Base-by-base conservation (phyloP, 2,113 vertebrate species). In the Engraulis encrasicolus region DNA sequence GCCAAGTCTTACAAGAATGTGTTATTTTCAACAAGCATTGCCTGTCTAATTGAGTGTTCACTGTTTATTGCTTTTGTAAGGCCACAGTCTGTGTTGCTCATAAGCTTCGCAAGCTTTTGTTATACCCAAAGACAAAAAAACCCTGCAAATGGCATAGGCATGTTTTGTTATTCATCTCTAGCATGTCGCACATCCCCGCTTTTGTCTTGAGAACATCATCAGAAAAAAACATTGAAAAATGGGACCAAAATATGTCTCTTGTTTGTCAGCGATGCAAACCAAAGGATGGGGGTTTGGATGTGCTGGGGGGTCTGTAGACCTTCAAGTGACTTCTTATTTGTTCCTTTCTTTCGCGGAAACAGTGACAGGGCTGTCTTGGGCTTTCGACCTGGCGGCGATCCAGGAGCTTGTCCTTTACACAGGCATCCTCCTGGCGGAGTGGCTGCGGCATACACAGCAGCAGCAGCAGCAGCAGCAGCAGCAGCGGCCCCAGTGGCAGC, bases 251-350 rank as follows among this genome's bases (percentile, higher is more conserved):
- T 27, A 4, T 31, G 54, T 17, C 80, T 54, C n/a, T 74, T 74
- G 66, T 31, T 85, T 85, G 82, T 78, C 81, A 58, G 78, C 49
- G 82, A 79, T 78, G 27, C 27, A 83, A 78, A 15, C n/a, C n/a
- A n/a, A n/a, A n/a, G n/a, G n/a, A n/a, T n/a, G n/a, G n/a, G n/a
- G n/a, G n/a, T n/a, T n/a, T n/a, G n/a, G n/a, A n/a, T n/a, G n/a
- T n/a, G n/a, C n/a, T n/a, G 34, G 14, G 50, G 49, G 20, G 31
- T 23, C 1, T 9, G 15, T 50, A 82, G 58, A 82, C 85, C 84
- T 87, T 87, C 83, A 84, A 88, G 78, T 79, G 58, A 78, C 52
- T 82, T 84, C n/a, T 79, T 79, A 81, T 78, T 84, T 66, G 84
- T 88, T 85, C 52, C 82, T 87, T 74, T 84, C 78, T 81, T n/a